Evolutionary conservation across 2,888 invertebrate genomes (phyloP).

Genomic region (Pristionchus mayeri): DNA sequence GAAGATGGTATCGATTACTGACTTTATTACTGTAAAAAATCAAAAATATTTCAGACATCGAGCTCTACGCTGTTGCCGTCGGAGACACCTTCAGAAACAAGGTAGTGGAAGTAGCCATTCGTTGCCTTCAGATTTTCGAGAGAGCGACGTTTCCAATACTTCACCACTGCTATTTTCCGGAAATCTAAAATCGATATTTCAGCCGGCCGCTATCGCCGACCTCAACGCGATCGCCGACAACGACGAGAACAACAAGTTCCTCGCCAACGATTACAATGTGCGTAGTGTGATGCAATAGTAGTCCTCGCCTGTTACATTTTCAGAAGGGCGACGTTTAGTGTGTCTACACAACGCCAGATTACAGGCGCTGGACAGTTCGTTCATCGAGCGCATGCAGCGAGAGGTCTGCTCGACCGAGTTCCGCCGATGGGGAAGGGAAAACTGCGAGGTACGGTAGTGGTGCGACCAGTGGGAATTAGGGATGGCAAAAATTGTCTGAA

Average conservation of each 20-base stretch:
- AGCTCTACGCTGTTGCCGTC: constrained; percentile 41
- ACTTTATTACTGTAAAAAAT: not conserved
- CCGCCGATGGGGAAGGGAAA: constrained; percentile 20
- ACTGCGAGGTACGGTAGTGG: not conserved
- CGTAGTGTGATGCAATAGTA: not conserved
- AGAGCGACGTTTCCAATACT: not conserved
- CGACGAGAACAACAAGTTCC: constrained; percentile 39
- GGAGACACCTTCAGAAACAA: constrained; percentile 41
- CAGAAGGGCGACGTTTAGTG: not conserved
- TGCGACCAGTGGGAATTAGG: no score
- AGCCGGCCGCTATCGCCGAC: constrained; percentile 33
- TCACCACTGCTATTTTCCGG: not conserved
- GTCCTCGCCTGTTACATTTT: not conserved
- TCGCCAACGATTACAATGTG: constrained; percentile 41
- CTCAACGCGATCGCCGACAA: constrained; percentile 43
- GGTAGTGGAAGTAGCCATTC: not conserved
- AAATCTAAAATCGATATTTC: not conserved
- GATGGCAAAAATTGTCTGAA: no score
- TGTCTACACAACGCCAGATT: not conserved
- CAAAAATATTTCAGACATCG: constrained; percentile 3
- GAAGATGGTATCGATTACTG: not conserved
- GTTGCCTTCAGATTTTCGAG: not conserved
- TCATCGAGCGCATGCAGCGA: constrained; percentile 31
- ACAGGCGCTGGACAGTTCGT: constrained; percentile 18
- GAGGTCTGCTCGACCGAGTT: constrained; percentile 44